Evolutionary conservation across 2,888 invertebrate genomes (phyloP), one percentile per base, ranked within the genome.

Genomic region (Drosophila differens): DNA sequence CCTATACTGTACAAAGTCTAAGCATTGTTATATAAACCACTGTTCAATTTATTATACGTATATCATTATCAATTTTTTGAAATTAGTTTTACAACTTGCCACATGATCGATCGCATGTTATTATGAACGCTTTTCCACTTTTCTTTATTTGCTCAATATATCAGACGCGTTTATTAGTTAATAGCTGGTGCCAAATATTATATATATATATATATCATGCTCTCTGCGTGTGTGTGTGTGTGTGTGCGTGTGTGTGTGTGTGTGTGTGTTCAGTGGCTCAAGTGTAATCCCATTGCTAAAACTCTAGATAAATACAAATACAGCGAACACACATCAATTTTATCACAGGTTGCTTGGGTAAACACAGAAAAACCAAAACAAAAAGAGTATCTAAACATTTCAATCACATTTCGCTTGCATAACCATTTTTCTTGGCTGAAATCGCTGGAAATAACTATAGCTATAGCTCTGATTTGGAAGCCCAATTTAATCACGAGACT

Each of bases 401-500:
- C 4, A 47, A 25, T 7, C 85, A 81, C 76, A 89, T 89, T 89
- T 53, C 62, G 79, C 80, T 86, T 86, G 70, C 75, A 87, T 86
- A 86, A 85, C 62, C 76, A 54, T 9, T 25, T 47, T 47, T 25
- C 9, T 16, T 25, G 22, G 16, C 25, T 47, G 25, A 47, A 16
- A 47, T 47, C 47, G 25, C 4, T 47, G 9, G 47, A 16, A 25
- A 47, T 16, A 25, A 25, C 9, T 25, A 4, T 47, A 47, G 47
- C 7, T 47, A 47, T 22, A 47, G 22, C 7, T 47, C 16, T 47
- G 22, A 25, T 4, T 47, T 39, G 57, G 63, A 16, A 59, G 64
- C 75, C 66, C 65, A 70, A 70, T 61, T 86, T 86, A 83, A 89
- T 85, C 85, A 89, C 89, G 85, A 85, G 85, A 85, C 85, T 89